These are phyloP conservation scores for Idaea biselata DNA, from an alignment of 2,888 invertebrate genomes.

Conservation along the genomic window DNA sequence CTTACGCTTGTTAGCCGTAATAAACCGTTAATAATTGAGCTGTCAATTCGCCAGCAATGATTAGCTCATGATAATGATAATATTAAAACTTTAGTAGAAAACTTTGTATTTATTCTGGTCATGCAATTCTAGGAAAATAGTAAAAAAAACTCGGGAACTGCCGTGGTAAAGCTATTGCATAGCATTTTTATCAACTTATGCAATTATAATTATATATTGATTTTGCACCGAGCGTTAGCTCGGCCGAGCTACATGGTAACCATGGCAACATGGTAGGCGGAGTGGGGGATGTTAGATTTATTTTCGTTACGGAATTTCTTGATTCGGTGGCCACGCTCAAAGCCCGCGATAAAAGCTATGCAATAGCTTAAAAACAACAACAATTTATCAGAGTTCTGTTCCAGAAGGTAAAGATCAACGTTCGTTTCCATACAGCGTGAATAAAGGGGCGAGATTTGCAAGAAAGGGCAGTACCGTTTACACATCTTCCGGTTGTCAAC, in stretches of 20 bases:
- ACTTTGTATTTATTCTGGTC: background rate
- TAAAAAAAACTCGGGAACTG: background rate
- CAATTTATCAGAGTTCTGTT: constrained; percentile 12
- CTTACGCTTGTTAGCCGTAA: background rate
- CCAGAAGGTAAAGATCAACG: constrained; percentile 26
- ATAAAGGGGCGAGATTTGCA: constrained; percentile 35
- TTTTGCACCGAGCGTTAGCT: no score
- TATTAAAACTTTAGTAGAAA: background rate
- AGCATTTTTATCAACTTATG: no score
- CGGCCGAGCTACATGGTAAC: no score
- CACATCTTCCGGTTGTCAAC: constrained; percentile 55
- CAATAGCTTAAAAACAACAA: background rate
- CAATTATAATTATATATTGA: no score
- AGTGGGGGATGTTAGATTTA: no score
- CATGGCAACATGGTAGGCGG: no score
- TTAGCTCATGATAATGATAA: background rate
- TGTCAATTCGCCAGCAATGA: background rate
- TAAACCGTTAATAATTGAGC: background rate
- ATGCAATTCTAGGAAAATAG: background rate
- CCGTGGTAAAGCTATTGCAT: no score
- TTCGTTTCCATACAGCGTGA: constrained; percentile 25
- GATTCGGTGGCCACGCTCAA: no score
- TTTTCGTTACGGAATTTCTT: no score
- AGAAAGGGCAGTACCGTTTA: constrained; percentile 51
- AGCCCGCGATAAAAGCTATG: no score